Evolutionary conservation across 2,888 invertebrate genomes (phyloP).

Genomic region (Malachius bipustulatus): DNA sequence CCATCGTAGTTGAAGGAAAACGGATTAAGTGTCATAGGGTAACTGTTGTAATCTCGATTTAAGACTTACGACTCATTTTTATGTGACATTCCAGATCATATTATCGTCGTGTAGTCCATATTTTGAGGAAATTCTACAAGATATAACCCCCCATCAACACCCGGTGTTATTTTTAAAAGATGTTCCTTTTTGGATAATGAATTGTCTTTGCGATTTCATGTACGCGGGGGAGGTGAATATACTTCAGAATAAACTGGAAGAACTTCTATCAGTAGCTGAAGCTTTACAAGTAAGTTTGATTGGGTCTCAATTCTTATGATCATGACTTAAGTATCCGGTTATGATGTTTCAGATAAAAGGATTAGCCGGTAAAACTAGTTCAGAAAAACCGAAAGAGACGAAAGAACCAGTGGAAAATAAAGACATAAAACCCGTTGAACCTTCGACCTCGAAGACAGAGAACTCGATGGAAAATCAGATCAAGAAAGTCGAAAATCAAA

Average conservation of each 20-base stretch:
- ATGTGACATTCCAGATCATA: slow-evolving; percentile 33
- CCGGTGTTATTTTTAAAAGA: slow-evolving; percentile 41
- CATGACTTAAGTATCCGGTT: neutral
- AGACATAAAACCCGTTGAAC: slow-evolving; percentile 7
- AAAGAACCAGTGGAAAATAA: slow-evolving; percentile 12
- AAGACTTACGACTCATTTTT: slow-evolving; percentile 8
- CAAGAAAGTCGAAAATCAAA: slow-evolving; percentile 13
- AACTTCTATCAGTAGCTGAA: slow-evolving; percentile 39
- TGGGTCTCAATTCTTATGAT: neutral
- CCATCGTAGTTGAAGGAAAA: slow-evolving; percentile 42
- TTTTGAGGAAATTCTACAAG: slow-evolving; percentile 39
- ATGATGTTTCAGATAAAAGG: slow-evolving; percentile 19
- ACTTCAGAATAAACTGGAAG: slow-evolving; percentile 37
- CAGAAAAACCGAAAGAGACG: slow-evolving; percentile 19
- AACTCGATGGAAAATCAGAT: neutral
- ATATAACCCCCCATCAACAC: slow-evolving; percentile 37
- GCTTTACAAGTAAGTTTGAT: slow-evolving; percentile 32
- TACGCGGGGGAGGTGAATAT: slow-evolving; percentile 42
- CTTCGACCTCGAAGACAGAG: neutral
- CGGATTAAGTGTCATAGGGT: slow-evolving; percentile 44
- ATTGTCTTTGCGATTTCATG: slow-evolving; percentile 41
- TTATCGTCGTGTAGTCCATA: slow-evolving; percentile 42
- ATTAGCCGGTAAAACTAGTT: slow-evolving; percentile 13
- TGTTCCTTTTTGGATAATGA: slow-evolving; percentile 40
- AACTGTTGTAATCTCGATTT: slow-evolving; percentile 9